Evolutionary conservation across 2,113 vertebrate species (phyloP).

Genomic region (Phaetusa simplex): DNA sequence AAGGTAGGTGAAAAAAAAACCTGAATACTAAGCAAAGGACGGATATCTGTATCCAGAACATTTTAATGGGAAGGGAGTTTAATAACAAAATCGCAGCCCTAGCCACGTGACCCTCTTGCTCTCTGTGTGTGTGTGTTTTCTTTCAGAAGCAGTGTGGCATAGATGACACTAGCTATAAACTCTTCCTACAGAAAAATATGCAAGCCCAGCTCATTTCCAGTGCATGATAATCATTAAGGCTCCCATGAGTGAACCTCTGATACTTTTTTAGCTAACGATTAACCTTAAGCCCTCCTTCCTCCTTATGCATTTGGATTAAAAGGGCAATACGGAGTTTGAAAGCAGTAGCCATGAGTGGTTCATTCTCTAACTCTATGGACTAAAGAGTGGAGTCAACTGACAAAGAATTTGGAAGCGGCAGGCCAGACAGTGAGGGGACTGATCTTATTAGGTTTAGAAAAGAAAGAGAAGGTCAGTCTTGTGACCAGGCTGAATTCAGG

Average conservation of each 20-base stretch:
- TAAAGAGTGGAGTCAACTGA: neutral
- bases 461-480: neutral
- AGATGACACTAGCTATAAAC: neutral
- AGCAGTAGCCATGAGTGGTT: neutral
- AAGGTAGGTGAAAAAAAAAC: neutral
- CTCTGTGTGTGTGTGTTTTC: neutral
- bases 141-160: neutral
- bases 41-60: neutral
- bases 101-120: neutral
- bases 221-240: neutral
- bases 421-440: neutral
- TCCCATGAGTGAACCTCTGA: neutral
- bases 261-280: conserved; percentile 47
- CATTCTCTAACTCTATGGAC: neutral
- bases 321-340: neutral
- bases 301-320: neutral
- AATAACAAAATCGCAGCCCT: neutral
- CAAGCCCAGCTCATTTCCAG: conserved; percentile 38
- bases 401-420: neutral
- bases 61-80: neutral
- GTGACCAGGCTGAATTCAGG: neutral
- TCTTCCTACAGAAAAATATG: conserved; percentile 17
- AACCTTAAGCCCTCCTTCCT: conserved; percentile 30
- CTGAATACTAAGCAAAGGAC: neutral
- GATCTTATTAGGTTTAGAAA: neutral